These are phyloP conservation scores for Diaphora mendica DNA, from an alignment of 2,888 invertebrate species.

Conservation along the genomic window DNA sequence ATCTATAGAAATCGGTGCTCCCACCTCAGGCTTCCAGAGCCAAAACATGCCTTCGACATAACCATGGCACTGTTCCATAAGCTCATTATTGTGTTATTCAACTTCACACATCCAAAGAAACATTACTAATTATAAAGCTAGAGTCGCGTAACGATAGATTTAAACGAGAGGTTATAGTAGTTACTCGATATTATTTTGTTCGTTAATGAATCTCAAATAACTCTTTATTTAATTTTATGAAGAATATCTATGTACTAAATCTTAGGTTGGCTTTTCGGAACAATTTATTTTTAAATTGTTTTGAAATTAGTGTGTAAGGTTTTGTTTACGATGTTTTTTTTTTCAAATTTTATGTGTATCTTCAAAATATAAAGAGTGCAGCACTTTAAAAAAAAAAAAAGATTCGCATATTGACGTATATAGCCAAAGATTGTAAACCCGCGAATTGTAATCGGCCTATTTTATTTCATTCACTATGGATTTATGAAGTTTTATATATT, in stretches of 20 bases:
- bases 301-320: not conserved
- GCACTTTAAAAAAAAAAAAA: not conserved
- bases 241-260: slow-evolving; percentile 6
- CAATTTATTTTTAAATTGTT: not conserved
- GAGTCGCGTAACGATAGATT: slow-evolving; percentile 44
- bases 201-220: slow-evolving; percentile 47
- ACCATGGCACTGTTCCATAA: slow-evolving; percentile 45
- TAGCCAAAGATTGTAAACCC: not conserved
- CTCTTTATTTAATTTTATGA: slow-evolving; percentile 20
- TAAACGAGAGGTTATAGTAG: slow-evolving; percentile 43
- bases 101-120: slow-evolving; percentile 52
- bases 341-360: not conserved
- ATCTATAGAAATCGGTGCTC: slow-evolving; percentile 74
- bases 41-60: slow-evolving; percentile 78
- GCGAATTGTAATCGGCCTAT: not conserved
- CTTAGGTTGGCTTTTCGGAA: not conserved
- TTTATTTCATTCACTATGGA: too few species aligned
- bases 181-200: slow-evolving; percentile 49
- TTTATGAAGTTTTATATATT: not conserved
- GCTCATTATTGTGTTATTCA: slow-evolving; percentile 49
- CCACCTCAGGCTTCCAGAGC: slow-evolving; percentile 58
- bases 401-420: not conserved
- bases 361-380: not conserved
- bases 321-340: not conserved
- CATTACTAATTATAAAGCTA: slow-evolving; percentile 50